A percentile compares a stretch with the other conserved stretches of the same genome.
phyloP scores from a whole-genome alignment of 2,797 vertebrate species.

The Pantherophis alleghaniensis region DNA sequence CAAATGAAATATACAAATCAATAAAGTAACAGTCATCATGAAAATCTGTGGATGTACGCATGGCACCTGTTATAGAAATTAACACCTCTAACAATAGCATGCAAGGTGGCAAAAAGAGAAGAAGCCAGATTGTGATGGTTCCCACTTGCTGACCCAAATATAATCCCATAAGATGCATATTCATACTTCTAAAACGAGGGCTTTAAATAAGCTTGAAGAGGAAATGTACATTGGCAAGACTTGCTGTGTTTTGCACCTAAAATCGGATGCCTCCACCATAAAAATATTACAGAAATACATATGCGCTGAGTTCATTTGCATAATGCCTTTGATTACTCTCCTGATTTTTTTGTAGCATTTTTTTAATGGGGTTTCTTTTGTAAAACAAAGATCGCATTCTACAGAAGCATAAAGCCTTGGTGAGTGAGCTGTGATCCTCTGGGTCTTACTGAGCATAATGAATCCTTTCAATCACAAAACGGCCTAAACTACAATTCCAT shows the following conservation, averaged over 20 bases:
- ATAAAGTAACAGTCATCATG: background rate
- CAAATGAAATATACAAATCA: background rate
- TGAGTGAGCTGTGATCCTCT: background rate
- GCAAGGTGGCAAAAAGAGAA: background rate
- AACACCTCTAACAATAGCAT: background rate
- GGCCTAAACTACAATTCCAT: background rate
- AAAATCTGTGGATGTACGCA: background rate
- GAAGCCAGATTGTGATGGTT: background rate
- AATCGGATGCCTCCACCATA: background rate
- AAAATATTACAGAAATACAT: conserved; percentile 8
- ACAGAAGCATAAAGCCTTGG: background rate
- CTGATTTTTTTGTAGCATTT: background rate
- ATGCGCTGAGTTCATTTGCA: background rate
- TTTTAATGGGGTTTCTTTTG: background rate
- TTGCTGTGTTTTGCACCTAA: background rate
- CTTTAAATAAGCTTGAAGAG: background rate
- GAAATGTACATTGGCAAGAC: conserved; percentile 5
- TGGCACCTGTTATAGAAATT: background rate
- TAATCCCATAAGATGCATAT: background rate
- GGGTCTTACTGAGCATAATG: background rate
- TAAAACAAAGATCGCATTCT: background rate
- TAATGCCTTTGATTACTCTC: background rate
- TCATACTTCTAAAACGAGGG: background rate
- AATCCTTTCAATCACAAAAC: background rate
- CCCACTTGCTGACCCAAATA: background rate